Conservation (phyloP, 1,140 invertebrate species). For the Drosophila santomea region DNA sequence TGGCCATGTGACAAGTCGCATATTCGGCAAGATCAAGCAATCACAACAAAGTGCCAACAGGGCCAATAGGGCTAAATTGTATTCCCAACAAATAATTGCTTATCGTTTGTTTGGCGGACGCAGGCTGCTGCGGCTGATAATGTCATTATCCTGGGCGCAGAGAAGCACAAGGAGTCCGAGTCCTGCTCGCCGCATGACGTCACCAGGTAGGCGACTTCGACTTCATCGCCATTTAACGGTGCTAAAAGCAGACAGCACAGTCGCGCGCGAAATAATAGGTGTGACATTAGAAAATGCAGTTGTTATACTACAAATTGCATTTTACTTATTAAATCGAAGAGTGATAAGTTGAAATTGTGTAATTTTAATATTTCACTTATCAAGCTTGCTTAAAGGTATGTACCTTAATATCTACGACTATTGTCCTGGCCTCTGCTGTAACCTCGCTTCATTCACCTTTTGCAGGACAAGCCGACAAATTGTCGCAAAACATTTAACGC, state of each 20-base stretch:
- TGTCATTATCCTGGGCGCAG: conserved; percentile 60
- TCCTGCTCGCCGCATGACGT: conserved; percentile 54
- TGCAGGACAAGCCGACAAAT: conserved; percentile 61
- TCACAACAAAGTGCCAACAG: conserved; percentile 64
- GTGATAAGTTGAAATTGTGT: too few relatives aligned
- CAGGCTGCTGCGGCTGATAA: conserved; percentile 71
- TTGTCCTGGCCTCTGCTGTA: conserved; percentile 13
- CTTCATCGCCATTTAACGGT: conserved; percentile 36
- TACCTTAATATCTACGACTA: neutral
- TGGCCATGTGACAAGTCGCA: conserved; percentile 64
- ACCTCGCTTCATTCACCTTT: conserved; percentile 38
- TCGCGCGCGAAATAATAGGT: neutral
- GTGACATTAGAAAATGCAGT: neutral
- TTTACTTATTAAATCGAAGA: neutral
- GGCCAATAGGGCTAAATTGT: conserved; percentile 38
- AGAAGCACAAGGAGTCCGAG: conserved; percentile 25
- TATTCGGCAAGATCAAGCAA: conserved; percentile 66
- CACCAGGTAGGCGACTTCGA: conserved; percentile 34
- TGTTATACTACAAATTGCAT: neutral
- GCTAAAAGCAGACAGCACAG: conserved; percentile 18
- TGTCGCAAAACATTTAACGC: conserved; percentile 82
- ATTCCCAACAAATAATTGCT: conserved; percentile 73
- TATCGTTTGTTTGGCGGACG: conserved; percentile 65
- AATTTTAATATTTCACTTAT: too few relatives aligned
- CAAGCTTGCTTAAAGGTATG: neutral